Evolutionary conservation across 2,888 invertebrate genomes (phyloP).

Genomic region (Lasioglossum marginatum): DNA sequence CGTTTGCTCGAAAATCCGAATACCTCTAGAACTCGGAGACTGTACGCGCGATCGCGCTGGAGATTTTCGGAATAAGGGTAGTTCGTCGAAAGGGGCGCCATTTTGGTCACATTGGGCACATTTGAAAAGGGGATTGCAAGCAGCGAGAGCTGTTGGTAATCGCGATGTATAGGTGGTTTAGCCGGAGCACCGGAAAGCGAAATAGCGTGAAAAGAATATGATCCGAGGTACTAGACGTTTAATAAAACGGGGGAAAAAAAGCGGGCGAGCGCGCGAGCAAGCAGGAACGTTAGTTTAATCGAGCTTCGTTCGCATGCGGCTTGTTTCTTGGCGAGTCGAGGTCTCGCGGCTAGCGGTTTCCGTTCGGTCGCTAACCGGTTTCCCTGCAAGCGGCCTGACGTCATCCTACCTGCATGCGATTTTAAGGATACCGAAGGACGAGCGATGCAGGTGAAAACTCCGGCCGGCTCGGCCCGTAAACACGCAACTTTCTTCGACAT

Average conservation of each 20-base stretch:
- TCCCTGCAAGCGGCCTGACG: conserved; percentile 72
- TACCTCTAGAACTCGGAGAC: no score
- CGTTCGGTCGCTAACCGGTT: conserved; percentile 76
- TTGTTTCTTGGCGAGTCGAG: conserved; percentile 70
- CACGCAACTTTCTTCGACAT: conserved; percentile 33
- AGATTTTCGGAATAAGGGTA: background rate
- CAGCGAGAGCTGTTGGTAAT: background rate
- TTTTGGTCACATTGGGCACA: no score
- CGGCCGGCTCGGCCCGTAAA: conserved; percentile 26
- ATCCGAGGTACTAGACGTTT: background rate
- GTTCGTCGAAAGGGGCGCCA: background rate
- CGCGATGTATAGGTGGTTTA: background rate
- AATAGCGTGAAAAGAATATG: background rate
- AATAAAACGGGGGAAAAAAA: background rate
- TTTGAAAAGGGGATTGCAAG: background rate
- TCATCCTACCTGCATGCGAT: conserved; percentile 74
- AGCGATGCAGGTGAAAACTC: conserved; percentile 68
- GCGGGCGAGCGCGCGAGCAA: conserved; percentile 3
- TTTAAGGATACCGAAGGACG: conserved; percentile 73
- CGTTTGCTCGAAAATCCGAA: no score
- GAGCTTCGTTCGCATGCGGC: conserved; percentile 50
- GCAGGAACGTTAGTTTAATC: conserved; percentile 7
- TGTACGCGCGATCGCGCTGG: no score
- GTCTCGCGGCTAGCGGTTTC: conserved; percentile 77
- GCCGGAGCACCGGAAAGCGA: background rate